Percentiles rank a stretch among this genome's conserved stretches.
phyloP scores from a whole-genome alignment of 2,888 invertebrate genomes.

The Drosophila histrio region DNA sequence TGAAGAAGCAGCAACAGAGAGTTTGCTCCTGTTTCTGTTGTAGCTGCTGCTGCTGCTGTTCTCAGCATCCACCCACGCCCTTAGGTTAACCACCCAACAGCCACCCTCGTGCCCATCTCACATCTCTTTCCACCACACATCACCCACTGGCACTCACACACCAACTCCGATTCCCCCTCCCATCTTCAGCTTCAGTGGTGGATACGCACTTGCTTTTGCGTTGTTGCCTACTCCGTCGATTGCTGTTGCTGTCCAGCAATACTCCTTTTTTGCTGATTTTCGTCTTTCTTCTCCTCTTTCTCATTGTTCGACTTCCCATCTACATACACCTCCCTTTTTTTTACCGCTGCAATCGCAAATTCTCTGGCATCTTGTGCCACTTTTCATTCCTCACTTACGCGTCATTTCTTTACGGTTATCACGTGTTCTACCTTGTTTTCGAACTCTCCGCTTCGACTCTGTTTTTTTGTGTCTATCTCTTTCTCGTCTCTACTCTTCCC shows the following conservation, averaged over 20 bases:
- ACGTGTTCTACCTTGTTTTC: conserved; percentile 40
- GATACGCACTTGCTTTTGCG: conserved; percentile 74
- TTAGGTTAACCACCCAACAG: conserved; percentile 27
- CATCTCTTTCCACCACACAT: not conserved
- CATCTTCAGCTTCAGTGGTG: conserved; percentile 49
- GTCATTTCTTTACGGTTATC: conserved; percentile 69
- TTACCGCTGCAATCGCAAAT: conserved; percentile 42
- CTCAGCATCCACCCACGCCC: conserved; percentile 50
- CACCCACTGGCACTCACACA: not conserved
- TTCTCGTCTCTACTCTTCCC: not conserved
- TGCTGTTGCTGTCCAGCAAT: conserved; percentile 43
- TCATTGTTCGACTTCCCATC: conserved; percentile 16
- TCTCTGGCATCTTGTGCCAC: conserved; percentile 62
- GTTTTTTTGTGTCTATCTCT: not conserved
- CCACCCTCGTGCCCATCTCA: conserved; percentile 41
- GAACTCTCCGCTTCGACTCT: conserved; percentile 22
- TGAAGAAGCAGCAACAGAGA: conserved; percentile 30
- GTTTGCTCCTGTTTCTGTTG: conserved; percentile 47
- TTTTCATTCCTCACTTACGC: conserved; percentile 72
- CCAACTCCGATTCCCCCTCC: not conserved
- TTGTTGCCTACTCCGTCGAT: conserved; percentile 42
- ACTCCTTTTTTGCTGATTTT: not conserved
- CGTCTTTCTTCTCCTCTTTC: conserved; percentile 3
- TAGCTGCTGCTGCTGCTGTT: conserved; percentile 23
- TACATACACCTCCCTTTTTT: conserved; percentile 20